Base-by-base conservation (phyloP, 2,797 vertebrate genomes). In the Neoniphon sammara region DNA sequence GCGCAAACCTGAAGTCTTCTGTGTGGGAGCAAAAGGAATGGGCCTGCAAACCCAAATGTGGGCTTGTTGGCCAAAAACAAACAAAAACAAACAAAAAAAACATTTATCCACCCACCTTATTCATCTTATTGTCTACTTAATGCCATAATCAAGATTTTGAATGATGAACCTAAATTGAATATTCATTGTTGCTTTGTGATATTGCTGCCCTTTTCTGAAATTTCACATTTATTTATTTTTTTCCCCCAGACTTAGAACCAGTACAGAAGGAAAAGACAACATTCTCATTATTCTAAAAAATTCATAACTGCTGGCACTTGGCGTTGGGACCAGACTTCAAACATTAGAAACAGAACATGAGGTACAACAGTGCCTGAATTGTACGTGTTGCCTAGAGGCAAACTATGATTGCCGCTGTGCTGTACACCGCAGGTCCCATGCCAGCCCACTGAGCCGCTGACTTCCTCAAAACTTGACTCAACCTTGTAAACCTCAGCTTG, bases 271-370 rank as follows among this genome's bases (percentile, higher is more conserved):
- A 14, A 23, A 8, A 56, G 11, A 31, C 54, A 30, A 15, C 12
- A 55, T 30, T 56, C 27, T n/a, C 27, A 57, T 57, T 34, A 18
- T 14, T 17, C 3, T 31, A 17, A 34, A 23, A 34, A 57, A 34
- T 57, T n/a, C 55, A 73, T 73, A 60, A 68, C 73, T 78, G 58
- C 44, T 47, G 52, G 18, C 44, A 27, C 14, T 14, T 20, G 15
- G 34, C 11, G 17, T 39, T 11, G 42, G 49, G 18, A 21, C 5
- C 11, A 61, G 27, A 12, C 61, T 55, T 58, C 59, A 70, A 44
- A 77, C 70, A 54, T 77, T 34, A 77, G 70, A 67, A 71, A 70
- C 12, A 36, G 27, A 78, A 58, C 34, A 52, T 1, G 34, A 58
- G 20, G 15, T 67, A 14, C 5, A 66, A 54, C 36, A 5, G 47